phyloP scores from a whole-genome alignment of 2,113 vertebrate genomes.

The Actenoides lindsayi region DNA sequence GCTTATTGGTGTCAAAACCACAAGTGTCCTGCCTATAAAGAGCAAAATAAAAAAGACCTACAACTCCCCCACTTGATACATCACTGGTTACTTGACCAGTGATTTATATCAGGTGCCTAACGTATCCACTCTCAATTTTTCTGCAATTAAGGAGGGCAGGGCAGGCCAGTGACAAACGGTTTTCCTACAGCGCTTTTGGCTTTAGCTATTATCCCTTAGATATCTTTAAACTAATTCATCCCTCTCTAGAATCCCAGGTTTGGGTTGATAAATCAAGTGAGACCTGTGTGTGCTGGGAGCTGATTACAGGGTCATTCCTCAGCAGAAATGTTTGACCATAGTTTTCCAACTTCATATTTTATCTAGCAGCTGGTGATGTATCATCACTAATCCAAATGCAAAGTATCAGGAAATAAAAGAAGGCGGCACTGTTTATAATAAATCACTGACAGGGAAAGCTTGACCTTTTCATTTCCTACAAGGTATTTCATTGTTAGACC shows the following conservation, averaged over 20 bases:
- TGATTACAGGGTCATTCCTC: constrained; percentile 71
- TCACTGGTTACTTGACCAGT: constrained; percentile 45
- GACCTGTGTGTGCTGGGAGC: constrained; percentile 57
- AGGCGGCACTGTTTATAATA: constrained; percentile 73
- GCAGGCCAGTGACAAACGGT: constrained; percentile 66
- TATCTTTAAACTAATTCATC: constrained; percentile 71
- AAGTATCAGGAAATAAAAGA: constrained; percentile 71
- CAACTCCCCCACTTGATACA: constrained; percentile 50
- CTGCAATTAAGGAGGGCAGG: constrained; percentile 71
- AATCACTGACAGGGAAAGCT: constrained; percentile 71
- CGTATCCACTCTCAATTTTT: constrained; percentile 64
- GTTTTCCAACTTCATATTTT: constrained; percentile 77
- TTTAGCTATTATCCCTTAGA: constrained; percentile 59
- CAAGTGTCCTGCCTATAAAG: neutral
- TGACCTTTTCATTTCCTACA: constrained; percentile 74
- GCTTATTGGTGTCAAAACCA: neutral
- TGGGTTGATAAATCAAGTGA: constrained; percentile 77
- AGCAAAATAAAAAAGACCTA: neutral
- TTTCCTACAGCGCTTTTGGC: constrained; percentile 59
- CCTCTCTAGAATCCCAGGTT: constrained; percentile 55
- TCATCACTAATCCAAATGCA: constrained; percentile 70
- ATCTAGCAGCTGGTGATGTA: constrained; percentile 65
- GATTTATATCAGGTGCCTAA: constrained; percentile 68
- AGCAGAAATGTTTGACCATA: constrained; percentile 63
- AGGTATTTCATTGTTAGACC: constrained; percentile 75